Evolutionary conservation across 2,113 vertebrate species (phyloP), one percentile per base, ranked within the genome.

Genomic region (Pogonocichla stellata): DNA sequence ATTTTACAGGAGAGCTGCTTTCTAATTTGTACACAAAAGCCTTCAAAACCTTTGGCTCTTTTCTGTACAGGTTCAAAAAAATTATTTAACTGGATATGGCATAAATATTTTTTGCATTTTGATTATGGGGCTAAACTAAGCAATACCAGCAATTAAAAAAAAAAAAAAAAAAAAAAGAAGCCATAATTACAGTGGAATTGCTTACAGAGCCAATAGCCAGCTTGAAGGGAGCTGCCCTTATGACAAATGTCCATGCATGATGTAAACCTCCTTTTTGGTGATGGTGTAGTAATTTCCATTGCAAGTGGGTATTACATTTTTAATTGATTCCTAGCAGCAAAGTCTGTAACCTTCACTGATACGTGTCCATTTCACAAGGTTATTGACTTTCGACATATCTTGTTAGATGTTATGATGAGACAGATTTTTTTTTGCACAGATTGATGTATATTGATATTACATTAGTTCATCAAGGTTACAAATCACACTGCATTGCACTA

Each of bases 381-480:
- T 81, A 96, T 86, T 93, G 65, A 86, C 71, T 97, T 96, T 87
- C 24, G 50, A 80, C 57, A 43, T 71, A 86, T 56, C 84, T 95
- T 73, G 23, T 83, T 94, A 93, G 89, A 73, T 87, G 64, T 88
- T 96, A 95, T 5, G 38, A 94, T 8, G 50, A 96, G 93, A 75
- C 56, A 89, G 54, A 18, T 85, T 95, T 81, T 72, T 86, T 97
- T 93, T 51, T 51, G 57, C 88, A 84, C 65, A 90, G 83, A 97
- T 90, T 96, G 97, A 97, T 97, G 84, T 62, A 81, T 86, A 95
- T 84, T 96, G 95, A 94, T 97, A 93, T 88, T 89, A 42, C 83
- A 95, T 97, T 96, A 94, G 92, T 92, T 97, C 96, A 96, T 93
- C 60, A 73, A 91, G 95, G 90, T 91, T 95, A 95, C 45, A 95